A percentile compares a stretch with the other conserved stretches of the same genome.
These are phyloP conservation scores for Autographa pulchrina DNA, from an alignment of 2,888 invertebrate species.

Conservation along the genomic window DNA sequence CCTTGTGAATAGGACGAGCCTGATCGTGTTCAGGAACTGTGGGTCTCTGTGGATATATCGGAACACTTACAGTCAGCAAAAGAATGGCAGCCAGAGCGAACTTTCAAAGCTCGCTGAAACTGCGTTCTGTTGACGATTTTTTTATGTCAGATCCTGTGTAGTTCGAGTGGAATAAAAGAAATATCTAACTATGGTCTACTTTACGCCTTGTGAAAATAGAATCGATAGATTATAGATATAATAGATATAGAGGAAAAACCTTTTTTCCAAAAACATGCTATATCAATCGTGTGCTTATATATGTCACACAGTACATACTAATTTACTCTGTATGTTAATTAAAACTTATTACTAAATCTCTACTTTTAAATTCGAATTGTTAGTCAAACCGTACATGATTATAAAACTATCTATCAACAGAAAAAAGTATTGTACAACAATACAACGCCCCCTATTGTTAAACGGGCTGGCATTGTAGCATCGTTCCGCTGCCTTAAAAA, in stretches of 20 bases:
- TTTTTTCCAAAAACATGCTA: too few species aligned
- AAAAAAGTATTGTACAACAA: constrained; percentile 85
- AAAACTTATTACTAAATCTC: background rate
- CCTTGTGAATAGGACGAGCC: constrained; percentile 75
- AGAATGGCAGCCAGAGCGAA: constrained; percentile 44
- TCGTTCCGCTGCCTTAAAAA: constrained; percentile 71
- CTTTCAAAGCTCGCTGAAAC: constrained; percentile 35
- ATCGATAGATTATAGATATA: too few species aligned
- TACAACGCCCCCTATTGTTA: constrained; percentile 87
- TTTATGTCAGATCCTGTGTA: background rate
- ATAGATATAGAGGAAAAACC: too few species aligned
- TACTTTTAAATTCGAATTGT: constrained; percentile 15
- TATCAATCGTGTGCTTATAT: too few species aligned
- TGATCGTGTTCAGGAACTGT: constrained; percentile 81
- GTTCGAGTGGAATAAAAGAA: background rate
- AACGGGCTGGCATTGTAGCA: constrained; percentile 73
- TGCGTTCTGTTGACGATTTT: background rate
- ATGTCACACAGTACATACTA: background rate
- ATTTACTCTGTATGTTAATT: background rate
- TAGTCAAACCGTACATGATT: constrained; percentile 68
- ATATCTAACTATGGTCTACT: background rate
- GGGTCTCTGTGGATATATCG: constrained; percentile 73
- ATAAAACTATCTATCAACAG: constrained; percentile 71
- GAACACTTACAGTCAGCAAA: constrained; percentile 68
- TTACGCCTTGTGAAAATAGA: too few species aligned